Percentiles rank a stretch among this genome's conserved stretches.
These are phyloP conservation scores for Scaeva pyrastri DNA, from an alignment of 2,888 invertebrate species.

Conservation along the genomic window DNA sequence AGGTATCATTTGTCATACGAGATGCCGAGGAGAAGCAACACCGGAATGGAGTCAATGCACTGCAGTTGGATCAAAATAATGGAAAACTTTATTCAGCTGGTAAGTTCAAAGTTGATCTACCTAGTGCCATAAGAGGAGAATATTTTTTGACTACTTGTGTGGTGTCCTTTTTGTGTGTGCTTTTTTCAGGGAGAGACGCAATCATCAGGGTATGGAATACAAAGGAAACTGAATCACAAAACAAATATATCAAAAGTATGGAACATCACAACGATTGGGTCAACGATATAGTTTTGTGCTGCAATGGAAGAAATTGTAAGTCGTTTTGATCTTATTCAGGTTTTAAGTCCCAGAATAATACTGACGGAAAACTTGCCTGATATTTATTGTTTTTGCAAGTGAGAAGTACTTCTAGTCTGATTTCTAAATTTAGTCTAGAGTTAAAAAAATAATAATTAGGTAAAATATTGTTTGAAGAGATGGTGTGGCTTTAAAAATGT, in stretches of 20 bases:
- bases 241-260: constrained; percentile 97
- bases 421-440: no score
- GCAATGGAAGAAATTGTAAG: constrained; percentile 96
- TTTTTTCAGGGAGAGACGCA: constrained; percentile 91
- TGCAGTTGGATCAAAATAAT: constrained; percentile 95
- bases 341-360: no score
- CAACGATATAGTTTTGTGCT: constrained; percentile 99
- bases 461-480: no score
- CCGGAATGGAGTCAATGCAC: constrained; percentile 97
- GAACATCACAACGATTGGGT: constrained; percentile 99
- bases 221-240: constrained; percentile 85
- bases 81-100: constrained; percentile 96
- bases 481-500: no score
- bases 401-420: no score
- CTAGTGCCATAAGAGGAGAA: neutral
- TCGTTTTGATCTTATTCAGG: neutral
- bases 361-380: no score
- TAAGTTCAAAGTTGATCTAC: constrained; percentile 23
- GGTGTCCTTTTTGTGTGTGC: neutral
- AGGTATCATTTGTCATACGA: constrained; percentile 99
- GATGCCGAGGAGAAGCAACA: constrained; percentile 97
- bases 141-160: neutral
- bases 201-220: constrained; percentile 97
- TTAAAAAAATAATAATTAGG: no score
- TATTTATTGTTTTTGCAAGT: no score